These are phyloP conservation scores for Galeopsomyia nigrocyanea DNA, from an alignment of 2,888 invertebrate species.

Conservation along the genomic window DNA sequence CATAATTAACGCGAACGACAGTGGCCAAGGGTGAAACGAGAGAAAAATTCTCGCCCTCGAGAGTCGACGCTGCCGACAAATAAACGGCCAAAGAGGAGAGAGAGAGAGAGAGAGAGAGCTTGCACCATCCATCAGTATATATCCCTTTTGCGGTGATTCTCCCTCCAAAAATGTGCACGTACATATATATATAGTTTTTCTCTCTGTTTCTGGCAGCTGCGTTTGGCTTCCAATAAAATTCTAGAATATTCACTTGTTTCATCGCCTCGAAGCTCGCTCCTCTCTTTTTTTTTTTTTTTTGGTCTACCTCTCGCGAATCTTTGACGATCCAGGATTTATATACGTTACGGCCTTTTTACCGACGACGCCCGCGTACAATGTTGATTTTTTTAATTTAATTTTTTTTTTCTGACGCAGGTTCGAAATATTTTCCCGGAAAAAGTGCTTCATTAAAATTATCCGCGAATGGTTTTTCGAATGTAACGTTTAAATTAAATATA, in stretches of 20 bases:
- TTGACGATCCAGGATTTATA: slow-evolving; percentile 45
- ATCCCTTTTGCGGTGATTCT: background rate
- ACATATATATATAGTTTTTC: slow-evolving; percentile 10
- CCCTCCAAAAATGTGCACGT: no score
- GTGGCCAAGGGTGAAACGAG: background rate
- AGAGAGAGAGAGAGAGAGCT: no score
- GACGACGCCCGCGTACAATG: background rate
- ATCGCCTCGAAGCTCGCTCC: slow-evolving; percentile 14
- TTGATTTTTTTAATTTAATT: no score
- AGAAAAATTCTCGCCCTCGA: slow-evolving; percentile 18
- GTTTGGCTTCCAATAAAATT: slow-evolving; percentile 41
- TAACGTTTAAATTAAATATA: background rate
- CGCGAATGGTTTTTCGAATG: slow-evolving; percentile 13
- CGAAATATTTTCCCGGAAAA: background rate
- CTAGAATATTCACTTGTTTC: slow-evolving; percentile 36
- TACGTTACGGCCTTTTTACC: slow-evolving; percentile 1
- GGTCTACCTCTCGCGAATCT: slow-evolving; percentile 1
- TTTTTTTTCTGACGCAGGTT: background rate
- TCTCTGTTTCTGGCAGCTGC: slow-evolving; percentile 25
- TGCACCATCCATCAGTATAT: slow-evolving; percentile 43
- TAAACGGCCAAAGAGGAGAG: slow-evolving; percentile 34
- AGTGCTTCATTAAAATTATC: no score
- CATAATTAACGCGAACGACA: slow-evolving; percentile 40
- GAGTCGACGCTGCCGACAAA: slow-evolving; percentile 25
- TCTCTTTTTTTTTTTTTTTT: slow-evolving; percentile 1